A percentile compares a stretch with the other conserved stretches of the same genome.
Conservation (phyloP, 2,113 vertebrate genomes). For the Epinephelus cyanopodus region DNA sequence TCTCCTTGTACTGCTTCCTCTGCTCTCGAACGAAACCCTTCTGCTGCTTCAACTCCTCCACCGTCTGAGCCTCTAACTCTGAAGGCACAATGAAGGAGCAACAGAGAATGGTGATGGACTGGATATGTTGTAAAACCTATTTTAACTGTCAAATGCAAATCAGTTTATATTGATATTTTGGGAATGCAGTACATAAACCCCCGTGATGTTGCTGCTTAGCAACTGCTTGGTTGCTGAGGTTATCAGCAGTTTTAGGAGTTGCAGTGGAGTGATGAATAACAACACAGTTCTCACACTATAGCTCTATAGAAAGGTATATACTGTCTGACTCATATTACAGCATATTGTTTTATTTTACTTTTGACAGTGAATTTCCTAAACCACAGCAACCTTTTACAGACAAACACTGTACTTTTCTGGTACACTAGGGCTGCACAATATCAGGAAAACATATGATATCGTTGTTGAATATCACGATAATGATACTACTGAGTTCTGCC, state of each 20-base stretch:
- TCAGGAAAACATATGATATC: too few relatives aligned
- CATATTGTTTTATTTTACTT: background rate
- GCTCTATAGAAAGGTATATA: background rate
- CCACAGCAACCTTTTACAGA: background rate
- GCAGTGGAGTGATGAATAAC: background rate
- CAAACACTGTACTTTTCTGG: background rate
- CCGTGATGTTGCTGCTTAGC: background rate
- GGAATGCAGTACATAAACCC: background rate
- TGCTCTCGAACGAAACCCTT: conserved; percentile 95
- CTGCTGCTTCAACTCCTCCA: conserved; percentile 96
- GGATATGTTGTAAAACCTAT: background rate
- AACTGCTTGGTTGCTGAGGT: background rate
- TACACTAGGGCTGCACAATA: too few relatives aligned
- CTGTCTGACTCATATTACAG: background rate
- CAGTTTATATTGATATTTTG: background rate
- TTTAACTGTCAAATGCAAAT: background rate
- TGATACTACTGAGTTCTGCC: too few relatives aligned
- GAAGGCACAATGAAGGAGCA: background rate
- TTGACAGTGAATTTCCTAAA: background rate
- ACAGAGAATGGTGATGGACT: background rate
- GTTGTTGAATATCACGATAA: too few relatives aligned
- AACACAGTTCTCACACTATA: background rate
- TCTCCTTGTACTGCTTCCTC: conserved; percentile 98
- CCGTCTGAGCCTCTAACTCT: conserved; percentile 94
- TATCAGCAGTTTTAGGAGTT: background rate